A percentile compares a stretch with the other conserved stretches of the same genome.
Conservation (phyloP, 2,888 invertebrate genomes). For the Ypsolopha sequella region DNA sequence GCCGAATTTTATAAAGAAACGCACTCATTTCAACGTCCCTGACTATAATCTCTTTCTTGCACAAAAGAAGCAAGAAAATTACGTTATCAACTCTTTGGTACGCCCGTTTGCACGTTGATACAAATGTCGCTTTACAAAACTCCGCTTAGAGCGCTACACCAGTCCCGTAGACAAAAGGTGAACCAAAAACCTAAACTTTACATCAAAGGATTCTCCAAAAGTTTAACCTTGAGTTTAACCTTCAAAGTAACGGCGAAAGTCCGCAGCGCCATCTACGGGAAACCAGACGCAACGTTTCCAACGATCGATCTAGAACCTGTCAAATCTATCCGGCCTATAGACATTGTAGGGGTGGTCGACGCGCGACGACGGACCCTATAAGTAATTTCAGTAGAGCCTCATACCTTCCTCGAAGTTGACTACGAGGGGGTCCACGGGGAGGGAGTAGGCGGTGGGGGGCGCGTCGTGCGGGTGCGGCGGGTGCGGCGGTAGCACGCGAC, state of each 20-base stretch:
- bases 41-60: no score
- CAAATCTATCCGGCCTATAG: neutral
- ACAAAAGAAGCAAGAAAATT: no score
- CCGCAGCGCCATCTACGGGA: neutral
- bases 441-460: constrained; percentile 39
- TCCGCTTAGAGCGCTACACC: neutral
- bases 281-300: neutral
- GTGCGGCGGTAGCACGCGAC: constrained; percentile 19
- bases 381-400: constrained; percentile 76
- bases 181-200: no score
- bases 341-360: neutral
- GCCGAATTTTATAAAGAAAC: no score
- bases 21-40: no score
- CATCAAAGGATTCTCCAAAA: no score
- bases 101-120: neutral
- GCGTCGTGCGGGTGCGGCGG: constrained; percentile 14
- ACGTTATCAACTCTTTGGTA: no score
- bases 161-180: no score
- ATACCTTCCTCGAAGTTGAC: constrained; percentile 88
- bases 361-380: constrained; percentile 31
- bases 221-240: no score
- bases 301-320: neutral
- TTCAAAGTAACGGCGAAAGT: neutral
- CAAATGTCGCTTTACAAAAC: neutral
- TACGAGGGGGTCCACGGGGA: constrained; percentile 78